Base-by-base conservation (phyloP, 2,113 vertebrate species). In the Bettongia penicillata region DNA sequence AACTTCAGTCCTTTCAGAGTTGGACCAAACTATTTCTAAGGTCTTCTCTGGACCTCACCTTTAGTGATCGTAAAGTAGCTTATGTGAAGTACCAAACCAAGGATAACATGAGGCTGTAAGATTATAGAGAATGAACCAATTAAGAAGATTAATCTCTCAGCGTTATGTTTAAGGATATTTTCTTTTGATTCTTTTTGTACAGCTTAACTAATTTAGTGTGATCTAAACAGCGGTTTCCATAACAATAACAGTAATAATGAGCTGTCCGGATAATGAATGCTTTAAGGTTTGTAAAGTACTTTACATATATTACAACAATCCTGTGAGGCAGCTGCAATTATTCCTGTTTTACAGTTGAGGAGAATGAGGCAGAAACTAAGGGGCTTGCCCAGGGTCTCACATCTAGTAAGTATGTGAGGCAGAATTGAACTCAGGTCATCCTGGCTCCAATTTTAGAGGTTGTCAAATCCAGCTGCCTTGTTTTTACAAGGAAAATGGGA, bases 401-500 rank as follows among this genome's bases (percentile, higher is more conserved):
- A 48, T 48, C 48, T 48, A 52, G 25, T 91, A 92, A 94, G 51
- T 93, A 28, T 23, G 28, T 89, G 50, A 93, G 89, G n/a, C 25
- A 49, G 22, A 23, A 51, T 53, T n/a, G 49, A 61, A 91, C 48
- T 84, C 50, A 11, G 10, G 84, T 55, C 92, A 61, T 96, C 91
- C 28, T 52, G 28, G 51, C n/a, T 91, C 37, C 14, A 77, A 84
- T 8, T 22, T 84, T 8, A 43, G 7, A 84, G 68, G 94, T 7
- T 93, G 92, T 89, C 26, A 43, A 77, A 23, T 43, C 68, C 6
- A 84, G 23, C 16, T 61, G 10, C 57, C 16, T 84, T 84, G 37
- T 84, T 93, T 95, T 96, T 92, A 84, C 1, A 51, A 43, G 68
- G n/a, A 96, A 91, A 22, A 37, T 49, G 89, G 91, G 28, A 8